Evolutionary conservation across 1,140 invertebrate species (phyloP).

Genomic region (Melipona quadrifasciata): DNA sequence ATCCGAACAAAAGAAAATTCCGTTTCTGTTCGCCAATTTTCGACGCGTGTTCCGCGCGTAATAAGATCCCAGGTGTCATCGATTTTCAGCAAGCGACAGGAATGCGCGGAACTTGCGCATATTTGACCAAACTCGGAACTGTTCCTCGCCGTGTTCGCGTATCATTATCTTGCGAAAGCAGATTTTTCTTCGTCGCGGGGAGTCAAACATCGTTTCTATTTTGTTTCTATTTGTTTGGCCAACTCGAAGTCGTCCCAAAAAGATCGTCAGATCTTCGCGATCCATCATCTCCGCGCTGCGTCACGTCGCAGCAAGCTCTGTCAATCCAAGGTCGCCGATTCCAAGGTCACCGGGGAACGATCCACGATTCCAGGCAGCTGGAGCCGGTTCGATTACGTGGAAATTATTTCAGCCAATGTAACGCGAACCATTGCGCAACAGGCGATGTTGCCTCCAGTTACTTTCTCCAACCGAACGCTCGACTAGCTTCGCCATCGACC

Average conservation of each 20-base stretch:
- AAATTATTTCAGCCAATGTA: conserved; percentile 51
- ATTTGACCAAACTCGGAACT: neutral
- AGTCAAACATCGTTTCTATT: rapidly evolving
- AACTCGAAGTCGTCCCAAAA: no score
- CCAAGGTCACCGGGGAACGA: conserved; percentile 11
- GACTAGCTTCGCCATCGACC: conserved; percentile 14
- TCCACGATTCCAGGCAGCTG: neutral
- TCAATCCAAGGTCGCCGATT: neutral
- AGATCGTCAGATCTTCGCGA: no score
- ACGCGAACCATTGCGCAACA: conserved; percentile 59
- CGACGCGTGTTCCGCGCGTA: conserved; percentile 3
- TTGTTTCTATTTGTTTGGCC: neutral
- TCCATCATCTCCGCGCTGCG: neutral
- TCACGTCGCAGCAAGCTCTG: no score
- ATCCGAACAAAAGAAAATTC: neutral
- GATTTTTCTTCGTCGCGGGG: neutral
- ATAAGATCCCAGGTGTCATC: conserved; percentile 27
- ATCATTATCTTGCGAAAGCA: neutral
- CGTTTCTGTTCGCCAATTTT: neutral
- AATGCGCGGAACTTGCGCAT: conserved; percentile 39
- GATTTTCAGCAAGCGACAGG: neutral
- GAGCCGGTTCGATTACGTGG: conserved; percentile 14
- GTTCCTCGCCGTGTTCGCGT: neutral
- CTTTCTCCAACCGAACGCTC: conserved; percentile 59
- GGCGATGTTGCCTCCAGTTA: conserved; percentile 48